A percentile compares a stretch with the other conserved stretches of the same genome.
Conservation (phyloP, 1,140 invertebrate species). For the Pissodes strobi region DNA sequence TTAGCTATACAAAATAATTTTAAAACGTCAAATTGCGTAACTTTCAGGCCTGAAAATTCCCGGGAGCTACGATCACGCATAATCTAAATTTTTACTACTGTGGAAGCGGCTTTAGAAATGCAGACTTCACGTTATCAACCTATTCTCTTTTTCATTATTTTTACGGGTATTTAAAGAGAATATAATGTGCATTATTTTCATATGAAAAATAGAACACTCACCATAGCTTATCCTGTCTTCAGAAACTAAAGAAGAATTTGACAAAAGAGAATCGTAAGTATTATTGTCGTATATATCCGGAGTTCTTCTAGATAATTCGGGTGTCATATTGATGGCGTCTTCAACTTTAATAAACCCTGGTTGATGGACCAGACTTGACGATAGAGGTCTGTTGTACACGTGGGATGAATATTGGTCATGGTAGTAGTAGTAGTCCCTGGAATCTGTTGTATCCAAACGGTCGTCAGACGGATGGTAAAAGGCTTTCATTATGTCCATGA, state of each 20-base stretch:
- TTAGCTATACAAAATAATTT: too few relatives aligned
- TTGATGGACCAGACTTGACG: conserved; percentile 1
- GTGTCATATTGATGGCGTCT: conserved; percentile 16
- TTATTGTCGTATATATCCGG: conserved; percentile 42
- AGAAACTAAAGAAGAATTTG: conserved; percentile 35
- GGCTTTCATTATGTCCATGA: conserved; percentile 41
- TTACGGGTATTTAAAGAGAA: too few relatives aligned
- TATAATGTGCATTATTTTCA: too few relatives aligned
- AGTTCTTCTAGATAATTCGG: background rate
- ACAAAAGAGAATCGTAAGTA: conserved; percentile 44
- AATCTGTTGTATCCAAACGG: background rate
- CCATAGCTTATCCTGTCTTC: conserved; percentile 20
- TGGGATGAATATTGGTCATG: conserved; percentile 8
- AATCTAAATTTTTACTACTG: too few relatives aligned
- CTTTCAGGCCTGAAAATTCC: too few relatives aligned
- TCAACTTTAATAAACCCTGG: conserved; percentile 27
- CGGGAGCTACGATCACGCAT: too few relatives aligned
- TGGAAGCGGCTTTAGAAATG: too few relatives aligned
- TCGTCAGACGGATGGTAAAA: conserved; percentile 21
- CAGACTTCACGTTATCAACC: too few relatives aligned
- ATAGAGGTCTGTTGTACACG: conserved; percentile 17
- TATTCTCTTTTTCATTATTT: too few relatives aligned
- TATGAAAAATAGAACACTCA: background rate
- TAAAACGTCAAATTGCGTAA: too few relatives aligned
- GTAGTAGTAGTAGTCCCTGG: conserved; percentile 1